Evolutionary conservation across 2,113 vertebrate genomes (phyloP).

Genomic region (Murina feae): DNA sequence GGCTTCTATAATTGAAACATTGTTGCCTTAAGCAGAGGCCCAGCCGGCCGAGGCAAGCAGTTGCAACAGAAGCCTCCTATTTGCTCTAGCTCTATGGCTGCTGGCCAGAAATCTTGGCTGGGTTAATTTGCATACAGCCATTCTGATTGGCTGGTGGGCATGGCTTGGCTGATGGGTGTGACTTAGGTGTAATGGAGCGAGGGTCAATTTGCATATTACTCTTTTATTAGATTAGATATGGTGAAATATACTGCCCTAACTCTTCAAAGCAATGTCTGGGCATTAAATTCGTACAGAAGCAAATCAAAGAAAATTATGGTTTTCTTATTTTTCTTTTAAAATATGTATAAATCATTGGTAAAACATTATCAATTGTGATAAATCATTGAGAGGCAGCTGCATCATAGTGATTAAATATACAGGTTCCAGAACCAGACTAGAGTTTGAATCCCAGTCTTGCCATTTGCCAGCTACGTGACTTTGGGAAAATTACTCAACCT

Average conservation of each 20-base stretch:
- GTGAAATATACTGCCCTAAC: neutral
- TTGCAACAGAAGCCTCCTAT: too few species aligned
- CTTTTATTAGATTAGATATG: too few species aligned
- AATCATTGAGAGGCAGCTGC: neutral
- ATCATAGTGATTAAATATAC: neutral
- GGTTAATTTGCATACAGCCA: too few species aligned
- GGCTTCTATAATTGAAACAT: too few species aligned
- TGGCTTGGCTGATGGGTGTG: too few species aligned
- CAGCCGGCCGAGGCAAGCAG: too few species aligned
- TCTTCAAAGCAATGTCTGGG: neutral
- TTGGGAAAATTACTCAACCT: neutral
- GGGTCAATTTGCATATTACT: too few species aligned
- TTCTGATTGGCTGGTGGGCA: too few species aligned
- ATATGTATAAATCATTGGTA: neutral
- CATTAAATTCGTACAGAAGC: neutral
- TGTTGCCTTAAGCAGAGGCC: too few species aligned
- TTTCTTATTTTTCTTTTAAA: constrained; percentile 18
- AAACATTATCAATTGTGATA: neutral
- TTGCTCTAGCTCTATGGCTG: too few species aligned
- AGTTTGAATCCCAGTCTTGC: neutral
- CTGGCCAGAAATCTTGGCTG: too few species aligned
- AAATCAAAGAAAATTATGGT: neutral
- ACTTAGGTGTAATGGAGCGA: too few species aligned
- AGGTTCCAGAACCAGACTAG: neutral
- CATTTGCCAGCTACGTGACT: neutral